phyloP scores from a whole-genome alignment of 1,140 invertebrate genomes.

The Coenobita brevimanus region DNA sequence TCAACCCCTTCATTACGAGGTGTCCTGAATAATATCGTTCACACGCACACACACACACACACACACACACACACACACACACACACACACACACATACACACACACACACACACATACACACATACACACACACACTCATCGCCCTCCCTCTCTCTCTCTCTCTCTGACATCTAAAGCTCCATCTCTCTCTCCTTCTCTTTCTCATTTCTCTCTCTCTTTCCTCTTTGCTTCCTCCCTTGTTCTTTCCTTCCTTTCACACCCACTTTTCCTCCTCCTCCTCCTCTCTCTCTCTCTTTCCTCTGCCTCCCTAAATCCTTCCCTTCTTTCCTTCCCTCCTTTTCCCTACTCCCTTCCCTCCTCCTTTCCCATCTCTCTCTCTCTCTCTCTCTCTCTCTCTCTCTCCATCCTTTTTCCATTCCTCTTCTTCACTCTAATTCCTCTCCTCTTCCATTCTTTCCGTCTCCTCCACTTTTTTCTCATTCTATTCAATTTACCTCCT shows the following conservation, averaged over 20 bases:
- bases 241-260: background rate
- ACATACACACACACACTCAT: slow-evolving; percentile 1
- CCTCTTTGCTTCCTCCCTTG: background rate
- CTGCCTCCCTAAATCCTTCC: no score
- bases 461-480: background rate
- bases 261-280: background rate
- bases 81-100: slow-evolving; percentile 4
- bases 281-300: background rate
- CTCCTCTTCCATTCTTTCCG: background rate
- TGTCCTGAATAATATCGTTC: background rate
- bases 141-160: background rate
- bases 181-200: background rate
- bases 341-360: background rate
- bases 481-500: background rate
- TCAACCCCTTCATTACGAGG: background rate
- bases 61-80: slow-evolving; percentile 4
- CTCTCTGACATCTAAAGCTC: background rate
- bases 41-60: no score
- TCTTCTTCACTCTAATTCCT: background rate
- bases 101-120: slow-evolving; percentile 4
- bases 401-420: background rate
- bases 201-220: background rate
- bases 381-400: background rate
- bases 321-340: background rate
- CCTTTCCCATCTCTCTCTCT: background rate